phyloP scores from a whole-genome alignment of 1,140 invertebrate genomes.

The Steinernema khuongi region DNA sequence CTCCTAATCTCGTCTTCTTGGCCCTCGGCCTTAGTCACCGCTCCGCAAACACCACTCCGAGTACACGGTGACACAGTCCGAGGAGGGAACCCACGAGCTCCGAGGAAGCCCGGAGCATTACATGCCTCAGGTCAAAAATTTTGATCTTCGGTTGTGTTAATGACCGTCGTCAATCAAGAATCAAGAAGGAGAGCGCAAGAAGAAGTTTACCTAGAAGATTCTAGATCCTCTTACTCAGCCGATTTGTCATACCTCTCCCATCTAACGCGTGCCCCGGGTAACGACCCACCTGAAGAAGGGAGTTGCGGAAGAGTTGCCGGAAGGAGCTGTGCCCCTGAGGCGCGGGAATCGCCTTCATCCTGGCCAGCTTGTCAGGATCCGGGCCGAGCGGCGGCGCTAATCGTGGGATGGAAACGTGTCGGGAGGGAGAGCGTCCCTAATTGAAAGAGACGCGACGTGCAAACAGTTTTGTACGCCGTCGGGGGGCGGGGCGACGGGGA shows the following conservation, averaged over 20 bases:
- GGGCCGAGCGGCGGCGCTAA: neutral
- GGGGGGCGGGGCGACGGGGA: neutral
- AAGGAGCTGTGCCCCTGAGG: neutral
- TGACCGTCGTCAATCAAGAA: too few relatives aligned
- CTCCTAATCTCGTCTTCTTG: neutral
- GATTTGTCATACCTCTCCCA: too few relatives aligned
- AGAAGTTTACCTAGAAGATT: too few relatives aligned
- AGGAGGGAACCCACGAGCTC: too few relatives aligned
- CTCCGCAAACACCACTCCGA: neutral
- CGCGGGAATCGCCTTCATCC: neutral
- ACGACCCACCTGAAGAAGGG: neutral
- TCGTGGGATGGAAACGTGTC: neutral
- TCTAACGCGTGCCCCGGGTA: too few relatives aligned
- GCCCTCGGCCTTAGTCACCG: neutral
- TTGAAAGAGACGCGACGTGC: neutral
- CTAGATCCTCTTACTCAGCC: too few relatives aligned
- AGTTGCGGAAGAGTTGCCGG: neutral
- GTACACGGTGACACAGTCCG: neutral
- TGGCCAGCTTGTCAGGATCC: slow-evolving; percentile 1
- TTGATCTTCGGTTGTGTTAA: too few relatives aligned
- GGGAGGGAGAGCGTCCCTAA: neutral
- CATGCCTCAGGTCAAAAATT: too few relatives aligned
- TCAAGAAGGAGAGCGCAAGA: too few relatives aligned
- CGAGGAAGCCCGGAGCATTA: too few relatives aligned
- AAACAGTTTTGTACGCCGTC: slow-evolving; percentile 1